A percentile compares a stretch with the other conserved stretches of the same genome.
phyloP scores from a whole-genome alignment of 2,113 vertebrate genomes.

The Malurus alboscapulatus region DNA sequence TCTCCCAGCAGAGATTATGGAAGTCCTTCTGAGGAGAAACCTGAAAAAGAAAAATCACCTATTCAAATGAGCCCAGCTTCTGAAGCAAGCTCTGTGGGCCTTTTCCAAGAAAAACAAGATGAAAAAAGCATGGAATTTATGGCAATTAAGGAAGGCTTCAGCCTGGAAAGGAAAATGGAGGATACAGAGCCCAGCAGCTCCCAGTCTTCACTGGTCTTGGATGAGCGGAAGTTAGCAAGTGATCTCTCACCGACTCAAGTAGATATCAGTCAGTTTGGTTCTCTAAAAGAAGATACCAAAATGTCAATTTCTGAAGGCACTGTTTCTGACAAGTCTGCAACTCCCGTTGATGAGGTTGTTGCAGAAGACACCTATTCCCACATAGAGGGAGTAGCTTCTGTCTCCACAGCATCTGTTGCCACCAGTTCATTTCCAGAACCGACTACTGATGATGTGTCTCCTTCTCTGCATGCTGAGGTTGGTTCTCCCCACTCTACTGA shows the following conservation, averaged over 20 bases:
- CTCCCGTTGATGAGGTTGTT: conserved; percentile 90
- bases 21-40: conserved; percentile 55
- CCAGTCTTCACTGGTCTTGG: conserved; percentile 67
- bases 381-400: conserved; percentile 88
- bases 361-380: conserved; percentile 96
- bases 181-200: conserved; percentile 63
- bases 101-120: conserved; percentile 75
- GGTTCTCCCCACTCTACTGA: conserved; percentile 96
- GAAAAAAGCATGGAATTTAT: conserved; percentile 67
- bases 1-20: conserved; percentile 51
- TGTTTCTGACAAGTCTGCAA: conserved; percentile 92
- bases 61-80: conserved; percentile 68
- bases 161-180: conserved; percentile 63
- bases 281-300: conserved; percentile 93
- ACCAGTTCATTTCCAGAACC: conserved; percentile 95
- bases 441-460: conserved; percentile 90
- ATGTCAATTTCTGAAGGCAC: conserved; percentile 98
- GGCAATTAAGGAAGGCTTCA: conserved; percentile 66
- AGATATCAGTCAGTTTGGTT: conserved; percentile 79
- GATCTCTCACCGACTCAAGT: conserved; percentile 81
- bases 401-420: conserved; percentile 92
- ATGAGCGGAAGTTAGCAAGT: conserved; percentile 71
- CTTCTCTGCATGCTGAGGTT: conserved; percentile 94
- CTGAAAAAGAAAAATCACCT: conserved; percentile 68
- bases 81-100: conserved; percentile 65